These are phyloP conservation scores for Pangasius krempfi DNA, from an alignment of 2,797 vertebrate species.

Conservation along the genomic window DNA sequence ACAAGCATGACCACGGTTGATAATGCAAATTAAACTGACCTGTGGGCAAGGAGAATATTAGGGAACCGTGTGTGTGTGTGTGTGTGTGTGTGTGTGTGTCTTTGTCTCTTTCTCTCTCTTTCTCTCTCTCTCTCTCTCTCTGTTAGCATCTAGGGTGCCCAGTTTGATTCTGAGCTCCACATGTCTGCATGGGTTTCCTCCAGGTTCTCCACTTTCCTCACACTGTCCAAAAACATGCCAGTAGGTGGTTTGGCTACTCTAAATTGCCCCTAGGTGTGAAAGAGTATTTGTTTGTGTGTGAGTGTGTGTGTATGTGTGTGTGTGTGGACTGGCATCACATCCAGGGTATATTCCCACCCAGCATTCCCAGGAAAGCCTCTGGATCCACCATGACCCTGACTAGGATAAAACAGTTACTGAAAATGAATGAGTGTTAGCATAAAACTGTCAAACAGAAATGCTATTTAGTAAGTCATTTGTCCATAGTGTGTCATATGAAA, in stretches of 20 bases:
- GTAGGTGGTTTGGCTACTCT: not conserved
- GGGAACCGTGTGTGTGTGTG: not conserved
- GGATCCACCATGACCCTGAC: not conserved
- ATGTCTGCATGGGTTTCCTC: not conserved
- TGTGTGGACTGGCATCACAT: not conserved
- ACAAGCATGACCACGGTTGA: not conserved
- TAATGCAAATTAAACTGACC: slow-evolving; percentile 26
- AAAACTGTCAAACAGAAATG: not conserved
- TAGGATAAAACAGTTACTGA: not conserved
- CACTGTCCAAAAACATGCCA: not conserved
- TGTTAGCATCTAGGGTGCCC: not conserved
- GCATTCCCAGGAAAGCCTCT: not conserved
- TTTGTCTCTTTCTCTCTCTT: not conserved
- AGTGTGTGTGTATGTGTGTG: not conserved
- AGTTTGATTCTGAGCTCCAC: not conserved
- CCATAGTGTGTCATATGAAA: not conserved
- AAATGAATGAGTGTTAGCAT: not conserved
- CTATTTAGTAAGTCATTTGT: not conserved
- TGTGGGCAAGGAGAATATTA: slow-evolving; percentile 13
- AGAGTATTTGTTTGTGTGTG: not conserved
- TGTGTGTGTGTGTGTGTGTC: not conserved
- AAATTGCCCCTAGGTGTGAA: not conserved
- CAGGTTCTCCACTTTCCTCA: not conserved
- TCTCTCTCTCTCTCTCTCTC: not conserved
- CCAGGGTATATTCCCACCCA: not conserved